Percentiles rank a stretch among this genome's conserved stretches.
Evolutionary conservation across 2,797 vertebrate genomes (phyloP).

Genomic region (Syndactyla subalaris): DNA sequence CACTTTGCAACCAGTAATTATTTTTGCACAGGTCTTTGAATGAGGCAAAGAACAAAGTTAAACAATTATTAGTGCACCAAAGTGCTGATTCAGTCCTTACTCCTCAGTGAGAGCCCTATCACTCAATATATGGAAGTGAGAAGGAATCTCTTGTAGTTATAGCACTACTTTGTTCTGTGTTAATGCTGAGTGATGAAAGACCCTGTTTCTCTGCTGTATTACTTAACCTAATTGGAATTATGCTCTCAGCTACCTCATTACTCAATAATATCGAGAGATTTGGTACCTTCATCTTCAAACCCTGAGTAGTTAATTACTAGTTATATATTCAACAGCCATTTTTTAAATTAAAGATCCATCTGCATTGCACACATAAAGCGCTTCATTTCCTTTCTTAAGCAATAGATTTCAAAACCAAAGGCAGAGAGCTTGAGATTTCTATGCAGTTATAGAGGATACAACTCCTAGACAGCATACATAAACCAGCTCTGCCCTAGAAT

Average conservation of each 20-base stretch:
- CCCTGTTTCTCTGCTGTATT: neutral
- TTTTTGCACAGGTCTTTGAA: neutral
- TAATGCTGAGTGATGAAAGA: neutral
- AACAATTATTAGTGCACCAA: neutral
- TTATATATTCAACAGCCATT: neutral
- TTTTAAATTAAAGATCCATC: neutral
- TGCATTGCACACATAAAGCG: neutral
- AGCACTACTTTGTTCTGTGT: neutral
- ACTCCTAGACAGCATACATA: neutral
- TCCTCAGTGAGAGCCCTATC: neutral
- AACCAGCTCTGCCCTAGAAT: neutral
- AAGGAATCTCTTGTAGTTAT: neutral
- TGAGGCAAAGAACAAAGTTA: neutral
- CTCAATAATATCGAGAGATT: slow-evolving; percentile 23
- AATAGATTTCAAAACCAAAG: neutral
- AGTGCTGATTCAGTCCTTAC: neutral
- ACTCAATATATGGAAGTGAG: neutral
- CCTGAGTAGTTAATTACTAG: neutral
- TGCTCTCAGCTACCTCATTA: neutral
- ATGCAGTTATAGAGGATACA: neutral
- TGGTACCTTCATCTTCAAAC: neutral
- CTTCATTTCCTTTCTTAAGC: neutral
- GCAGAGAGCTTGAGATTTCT: neutral
- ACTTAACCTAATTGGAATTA: slow-evolving; percentile 15
- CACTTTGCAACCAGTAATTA: rapidly evolving